A percentile compares a stretch with the other conserved stretches of the same genome.
Conservation (phyloP, 1,140 invertebrate species). For the Papilio xuthus region DNA sequence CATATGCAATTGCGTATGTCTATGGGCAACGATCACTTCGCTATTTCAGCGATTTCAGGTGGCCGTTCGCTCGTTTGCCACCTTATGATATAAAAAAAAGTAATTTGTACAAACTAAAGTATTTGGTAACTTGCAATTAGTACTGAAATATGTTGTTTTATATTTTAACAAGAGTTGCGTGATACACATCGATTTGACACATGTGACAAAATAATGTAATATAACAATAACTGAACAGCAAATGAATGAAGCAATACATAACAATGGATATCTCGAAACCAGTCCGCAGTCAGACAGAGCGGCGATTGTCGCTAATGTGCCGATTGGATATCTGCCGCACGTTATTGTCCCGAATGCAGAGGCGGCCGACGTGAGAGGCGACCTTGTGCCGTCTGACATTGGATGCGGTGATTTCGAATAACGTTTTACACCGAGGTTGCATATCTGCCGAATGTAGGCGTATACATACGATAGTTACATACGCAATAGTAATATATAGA, state of each 20-base stretch:
- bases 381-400: conserved; percentile 68
- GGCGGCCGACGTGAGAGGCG: conserved; percentile 61
- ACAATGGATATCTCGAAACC: conserved; percentile 10
- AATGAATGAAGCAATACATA: not conserved
- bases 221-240: not conserved
- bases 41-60: too few relatives aligned
- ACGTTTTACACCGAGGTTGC: conserved; percentile 46
- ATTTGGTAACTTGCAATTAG: not conserved
- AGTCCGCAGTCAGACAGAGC: conserved; percentile 23
- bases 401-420: conserved; percentile 63
- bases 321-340: conserved; percentile 43
- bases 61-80: too few relatives aligned
- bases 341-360: conserved; percentile 49
- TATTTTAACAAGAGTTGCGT: not conserved
- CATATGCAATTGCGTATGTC: too few relatives aligned
- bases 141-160: not conserved
- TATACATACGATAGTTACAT: not conserved
- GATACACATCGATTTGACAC: not conserved
- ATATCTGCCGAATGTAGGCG: not conserved
- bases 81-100: too few relatives aligned
- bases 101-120: too few relatives aligned
- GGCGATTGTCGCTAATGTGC: conserved; percentile 42
- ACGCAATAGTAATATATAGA: not conserved
- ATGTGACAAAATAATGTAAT: conserved; percentile 15
- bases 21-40: too few relatives aligned